phyloP scores from a whole-genome alignment of 2,113 vertebrate genomes.

The Orthonyx spaldingii region DNA sequence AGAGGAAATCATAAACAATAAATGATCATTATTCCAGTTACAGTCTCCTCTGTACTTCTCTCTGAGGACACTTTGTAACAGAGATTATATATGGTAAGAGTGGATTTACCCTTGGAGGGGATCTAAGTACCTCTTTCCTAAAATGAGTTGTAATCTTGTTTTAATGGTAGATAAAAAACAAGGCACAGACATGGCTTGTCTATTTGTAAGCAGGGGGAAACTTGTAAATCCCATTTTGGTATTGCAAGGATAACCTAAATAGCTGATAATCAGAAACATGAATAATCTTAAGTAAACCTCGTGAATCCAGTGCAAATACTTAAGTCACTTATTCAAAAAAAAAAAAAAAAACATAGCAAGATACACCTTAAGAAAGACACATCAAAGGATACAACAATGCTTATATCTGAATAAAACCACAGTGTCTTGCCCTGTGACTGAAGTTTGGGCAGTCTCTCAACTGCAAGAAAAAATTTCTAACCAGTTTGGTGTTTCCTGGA shows the following conservation, averaged over 20 bases:
- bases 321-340: conserved; percentile 3
- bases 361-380: background rate
- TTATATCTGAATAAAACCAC: background rate
- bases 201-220: background rate
- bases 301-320: conserved; percentile 4
- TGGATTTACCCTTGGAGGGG: conserved; percentile 48
- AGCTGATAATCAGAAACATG: background rate
- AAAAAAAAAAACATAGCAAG: background rate
- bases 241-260: conserved; percentile 44
- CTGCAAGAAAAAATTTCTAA: background rate
- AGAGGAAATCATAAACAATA: conserved; percentile 5
- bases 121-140: conserved; percentile 26
- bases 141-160: conserved; percentile 55
- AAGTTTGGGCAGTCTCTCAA: background rate
- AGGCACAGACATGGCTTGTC: background rate
- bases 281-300: conserved; percentile 30
- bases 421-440: background rate
- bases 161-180: conserved; percentile 55
- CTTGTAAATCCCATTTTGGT: conserved; percentile 36
- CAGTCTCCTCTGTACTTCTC: background rate
- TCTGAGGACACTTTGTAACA: conserved; percentile 33
- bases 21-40: conserved; percentile 25
- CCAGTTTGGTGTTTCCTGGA: background rate
- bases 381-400: background rate
- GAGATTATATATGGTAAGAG: conserved; percentile 29